Percentiles rank a stretch among this genome's conserved stretches.
phyloP scores from a whole-genome alignment of 2,113 vertebrate species.

The Coptodon rendalli region DNA sequence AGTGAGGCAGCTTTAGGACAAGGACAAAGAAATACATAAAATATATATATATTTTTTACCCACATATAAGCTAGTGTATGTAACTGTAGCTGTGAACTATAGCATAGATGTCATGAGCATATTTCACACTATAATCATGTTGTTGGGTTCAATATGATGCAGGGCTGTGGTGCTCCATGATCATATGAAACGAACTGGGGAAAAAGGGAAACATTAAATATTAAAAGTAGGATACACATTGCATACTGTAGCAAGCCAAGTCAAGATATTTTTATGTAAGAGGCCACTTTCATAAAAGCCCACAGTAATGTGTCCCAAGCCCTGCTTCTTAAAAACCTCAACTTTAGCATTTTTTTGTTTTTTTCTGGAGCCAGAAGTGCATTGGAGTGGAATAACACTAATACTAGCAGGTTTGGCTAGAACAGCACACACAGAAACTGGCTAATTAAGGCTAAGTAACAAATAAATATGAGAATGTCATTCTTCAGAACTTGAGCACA shows the following conservation, averaged over 20 bases:
- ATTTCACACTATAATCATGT: background rate
- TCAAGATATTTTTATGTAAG: background rate
- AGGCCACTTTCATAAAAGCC: background rate
- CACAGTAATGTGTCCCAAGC: background rate
- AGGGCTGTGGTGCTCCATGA: background rate
- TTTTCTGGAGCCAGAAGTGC: background rate
- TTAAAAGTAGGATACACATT: background rate
- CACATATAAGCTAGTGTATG: background rate
- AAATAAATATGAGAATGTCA: background rate
- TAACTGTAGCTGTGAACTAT: background rate
- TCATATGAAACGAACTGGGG: background rate
- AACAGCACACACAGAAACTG: accelerated
- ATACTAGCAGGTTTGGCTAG: background rate
- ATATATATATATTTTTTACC: background rate
- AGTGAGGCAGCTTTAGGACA: background rate
- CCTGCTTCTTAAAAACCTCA: background rate
- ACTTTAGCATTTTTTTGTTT: background rate
- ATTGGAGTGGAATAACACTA: background rate
- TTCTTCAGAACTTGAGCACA: background rate
- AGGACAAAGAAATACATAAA: background rate
- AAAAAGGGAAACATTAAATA: background rate
- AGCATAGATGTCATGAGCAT: background rate
- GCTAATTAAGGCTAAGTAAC: background rate
- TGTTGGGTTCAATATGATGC: background rate
- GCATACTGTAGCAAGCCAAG: background rate